A percentile compares a stretch with the other conserved stretches of the same genome.
Evolutionary conservation across 1,140 invertebrate genomes (phyloP).

Genomic region (Heliconius melpomene): DNA sequence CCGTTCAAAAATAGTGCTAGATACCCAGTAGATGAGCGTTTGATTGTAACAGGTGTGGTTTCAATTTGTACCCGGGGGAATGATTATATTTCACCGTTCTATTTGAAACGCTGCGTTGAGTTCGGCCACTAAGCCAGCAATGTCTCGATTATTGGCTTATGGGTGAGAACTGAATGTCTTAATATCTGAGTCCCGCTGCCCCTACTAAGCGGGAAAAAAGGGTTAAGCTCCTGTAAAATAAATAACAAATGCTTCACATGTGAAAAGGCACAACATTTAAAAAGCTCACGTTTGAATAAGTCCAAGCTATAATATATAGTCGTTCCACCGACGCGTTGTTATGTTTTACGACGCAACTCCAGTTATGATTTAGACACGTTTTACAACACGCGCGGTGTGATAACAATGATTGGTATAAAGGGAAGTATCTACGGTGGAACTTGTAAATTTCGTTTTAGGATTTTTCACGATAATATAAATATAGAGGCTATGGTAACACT

Average conservation of each 20-base stretch:
- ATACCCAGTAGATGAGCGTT: no score
- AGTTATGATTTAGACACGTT: conserved; percentile 7
- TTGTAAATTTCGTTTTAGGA: background rate
- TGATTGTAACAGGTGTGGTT: no score
- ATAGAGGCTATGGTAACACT: no score
- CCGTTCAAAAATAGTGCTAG: no score
- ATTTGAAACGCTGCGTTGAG: no score
- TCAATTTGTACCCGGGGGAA: no score
- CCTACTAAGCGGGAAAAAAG: no score
- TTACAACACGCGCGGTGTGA: conserved; percentile 9
- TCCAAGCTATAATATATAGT: conserved; percentile 13
- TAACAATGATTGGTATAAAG: conserved; percentile 2
- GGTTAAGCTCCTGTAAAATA: background rate
- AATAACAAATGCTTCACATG: background rate
- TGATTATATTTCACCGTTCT: no score
- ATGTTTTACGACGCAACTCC: conserved; percentile 11
- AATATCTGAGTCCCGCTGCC: no score
- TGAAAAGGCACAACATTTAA: background rate
- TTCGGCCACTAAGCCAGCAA: no score
- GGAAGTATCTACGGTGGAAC: background rate
- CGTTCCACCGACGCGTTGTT: conserved; percentile 4
- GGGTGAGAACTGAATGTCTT: no score
- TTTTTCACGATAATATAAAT: background rate
- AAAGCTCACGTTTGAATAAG: conserved; percentile 12
- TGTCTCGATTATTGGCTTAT: no score